phyloP scores from a whole-genome alignment of 2,888 invertebrate genomes.

The Acanthosoma haemorrhoidale region DNA sequence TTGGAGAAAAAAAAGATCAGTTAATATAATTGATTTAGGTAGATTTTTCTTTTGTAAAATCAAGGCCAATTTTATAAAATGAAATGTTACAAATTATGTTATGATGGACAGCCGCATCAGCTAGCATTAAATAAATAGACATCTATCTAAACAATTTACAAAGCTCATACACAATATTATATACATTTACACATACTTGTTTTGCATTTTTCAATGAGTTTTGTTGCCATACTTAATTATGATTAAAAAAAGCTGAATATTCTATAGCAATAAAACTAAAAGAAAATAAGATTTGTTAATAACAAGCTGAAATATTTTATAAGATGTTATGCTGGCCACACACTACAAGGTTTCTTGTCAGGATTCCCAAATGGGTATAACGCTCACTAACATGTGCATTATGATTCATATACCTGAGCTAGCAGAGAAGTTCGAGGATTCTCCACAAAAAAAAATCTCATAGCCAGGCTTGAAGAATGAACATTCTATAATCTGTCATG shows the following conservation, averaged over 20 bases:
- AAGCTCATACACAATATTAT: neutral
- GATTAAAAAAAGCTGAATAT: too few species aligned
- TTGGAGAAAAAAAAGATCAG: neutral
- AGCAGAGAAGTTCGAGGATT: too few species aligned
- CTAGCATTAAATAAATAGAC: neutral
- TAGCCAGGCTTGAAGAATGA: too few species aligned
- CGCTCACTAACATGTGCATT: too few species aligned
- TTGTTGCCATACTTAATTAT: neutral
- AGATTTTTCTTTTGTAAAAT: neutral
- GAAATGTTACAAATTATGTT: neutral
- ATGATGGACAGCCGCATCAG: neutral
- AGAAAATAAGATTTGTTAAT: neutral
- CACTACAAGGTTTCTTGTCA: too few species aligned
- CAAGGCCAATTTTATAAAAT: conserved; percentile 1
- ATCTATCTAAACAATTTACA: too few species aligned
- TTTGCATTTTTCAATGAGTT: neutral
- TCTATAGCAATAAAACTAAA: too few species aligned
- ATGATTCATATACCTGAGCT: too few species aligned
- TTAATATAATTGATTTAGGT: neutral
- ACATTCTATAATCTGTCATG: too few species aligned
- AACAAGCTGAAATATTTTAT: neutral
- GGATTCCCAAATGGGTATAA: too few species aligned
- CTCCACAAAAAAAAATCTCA: too few species aligned
- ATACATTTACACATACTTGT: neutral
- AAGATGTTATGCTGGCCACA: too few species aligned